A percentile compares a stretch with the other conserved stretches of the same genome.
Conservation (phyloP, 2,888 invertebrate species). For the Parnassius glacialis region DNA sequence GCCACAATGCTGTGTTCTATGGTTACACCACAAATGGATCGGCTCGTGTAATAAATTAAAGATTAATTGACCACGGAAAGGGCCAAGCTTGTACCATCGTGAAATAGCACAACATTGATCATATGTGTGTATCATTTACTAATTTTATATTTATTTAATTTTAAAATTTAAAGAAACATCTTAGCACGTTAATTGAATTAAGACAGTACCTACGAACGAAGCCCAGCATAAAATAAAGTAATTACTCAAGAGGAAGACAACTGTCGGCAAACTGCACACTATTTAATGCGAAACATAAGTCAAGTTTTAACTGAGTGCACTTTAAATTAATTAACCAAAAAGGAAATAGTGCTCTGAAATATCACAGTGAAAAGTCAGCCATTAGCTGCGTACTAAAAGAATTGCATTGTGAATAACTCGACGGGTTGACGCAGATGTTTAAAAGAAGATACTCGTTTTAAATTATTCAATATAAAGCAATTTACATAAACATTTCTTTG, state of each 20-base stretch:
- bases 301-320: conserved; percentile 34
- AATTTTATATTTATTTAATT: too few relatives aligned
- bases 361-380: conserved; percentile 43
- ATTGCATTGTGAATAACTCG: conserved; percentile 5
- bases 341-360: conserved; percentile 36
- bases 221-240: conserved; percentile 12
- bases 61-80: too few relatives aligned
- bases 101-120: too few relatives aligned
- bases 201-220: conserved; percentile 3
- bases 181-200: conserved; percentile 3
- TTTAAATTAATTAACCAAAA: conserved; percentile 42
- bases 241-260: conserved; percentile 20
- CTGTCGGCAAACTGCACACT: conserved; percentile 21
- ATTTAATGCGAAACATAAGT: conserved; percentile 13
- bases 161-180: too few relatives aligned
- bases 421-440: background rate
- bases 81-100: too few relatives aligned
- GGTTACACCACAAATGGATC: too few relatives aligned
- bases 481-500: background rate
- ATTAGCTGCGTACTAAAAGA: conserved; percentile 39
- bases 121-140: too few relatives aligned
- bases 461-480: conserved; percentile 9
- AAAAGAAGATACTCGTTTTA: conserved; percentile 25
- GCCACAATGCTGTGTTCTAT: too few relatives aligned
- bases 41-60: too few relatives aligned